phyloP scores from a whole-genome alignment of 2,113 vertebrate genomes.

The Triplophysa siluroides region DNA sequence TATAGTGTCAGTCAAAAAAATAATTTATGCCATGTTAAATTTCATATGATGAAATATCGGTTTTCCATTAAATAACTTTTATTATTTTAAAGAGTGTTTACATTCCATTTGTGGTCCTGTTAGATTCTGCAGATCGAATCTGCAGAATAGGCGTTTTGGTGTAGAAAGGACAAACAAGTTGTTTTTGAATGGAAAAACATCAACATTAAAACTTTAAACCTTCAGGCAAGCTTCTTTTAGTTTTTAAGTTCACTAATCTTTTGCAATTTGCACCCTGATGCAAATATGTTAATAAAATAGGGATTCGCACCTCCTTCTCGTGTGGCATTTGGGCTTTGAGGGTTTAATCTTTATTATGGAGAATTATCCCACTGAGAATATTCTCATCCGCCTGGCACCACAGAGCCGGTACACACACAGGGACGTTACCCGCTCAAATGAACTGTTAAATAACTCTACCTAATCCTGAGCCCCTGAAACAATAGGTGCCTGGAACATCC shows the following conservation, averaged over 20 bases:
- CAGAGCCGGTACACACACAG: constrained; percentile 63
- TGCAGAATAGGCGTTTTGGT: too few relatives aligned
- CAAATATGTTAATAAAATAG: constrained; percentile 87
- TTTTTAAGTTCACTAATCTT: constrained; percentile 46
- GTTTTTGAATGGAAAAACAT: too few relatives aligned
- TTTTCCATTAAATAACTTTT: too few relatives aligned
- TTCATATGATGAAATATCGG: not conserved
- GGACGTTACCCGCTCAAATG: constrained; percentile 82
- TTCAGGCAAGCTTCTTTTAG: too few relatives aligned
- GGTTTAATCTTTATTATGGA: constrained; percentile 99
- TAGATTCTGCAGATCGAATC: too few relatives aligned
- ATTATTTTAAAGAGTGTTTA: too few relatives aligned
- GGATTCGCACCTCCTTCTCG: constrained; percentile 72
- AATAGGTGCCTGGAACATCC: constrained; percentile 77
- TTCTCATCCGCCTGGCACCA: constrained; percentile 83
- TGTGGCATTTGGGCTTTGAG: constrained; percentile 82
- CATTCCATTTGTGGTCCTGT: too few relatives aligned
- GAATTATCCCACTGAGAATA: constrained; percentile 85
- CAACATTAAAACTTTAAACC: too few relatives aligned
- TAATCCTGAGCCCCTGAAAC: constrained; percentile 83
- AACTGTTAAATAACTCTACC: constrained; percentile 84
- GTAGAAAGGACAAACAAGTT: too few relatives aligned
- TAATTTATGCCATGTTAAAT: not conserved
- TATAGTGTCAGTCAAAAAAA: not conserved
- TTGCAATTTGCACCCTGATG: constrained; percentile 71